Percentiles rank a stretch among this genome's conserved stretches.
These are phyloP conservation scores for Semnornis frantzii DNA, from an alignment of 2,113 vertebrate genomes.

Conservation along the genomic window DNA sequence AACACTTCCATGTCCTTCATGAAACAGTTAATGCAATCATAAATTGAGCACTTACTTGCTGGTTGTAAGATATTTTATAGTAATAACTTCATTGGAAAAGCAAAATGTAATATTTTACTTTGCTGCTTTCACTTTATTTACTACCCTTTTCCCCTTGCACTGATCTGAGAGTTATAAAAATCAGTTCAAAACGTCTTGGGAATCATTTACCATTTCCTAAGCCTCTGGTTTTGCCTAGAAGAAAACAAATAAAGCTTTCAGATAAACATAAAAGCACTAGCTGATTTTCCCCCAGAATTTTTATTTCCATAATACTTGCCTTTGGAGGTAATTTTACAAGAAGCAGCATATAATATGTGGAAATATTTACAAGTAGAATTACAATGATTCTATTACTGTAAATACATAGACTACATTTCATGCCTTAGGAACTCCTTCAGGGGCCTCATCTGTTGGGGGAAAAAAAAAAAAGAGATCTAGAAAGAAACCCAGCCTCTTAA, in stretches of 20 bases:
- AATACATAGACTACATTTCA: background rate
- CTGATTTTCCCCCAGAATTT: constrained; percentile 38
- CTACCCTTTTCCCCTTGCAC: background rate
- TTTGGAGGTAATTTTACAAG: constrained; percentile 55
- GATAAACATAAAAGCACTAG: constrained; percentile 56
- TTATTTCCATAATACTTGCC: constrained; percentile 48
- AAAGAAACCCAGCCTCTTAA: background rate
- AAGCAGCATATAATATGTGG: constrained; percentile 14
- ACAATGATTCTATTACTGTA: constrained; percentile 8
- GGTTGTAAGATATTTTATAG: background rate
- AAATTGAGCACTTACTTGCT: background rate
- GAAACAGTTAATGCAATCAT: background rate
- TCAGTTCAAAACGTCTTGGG: background rate
- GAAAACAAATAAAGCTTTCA: constrained; percentile 63
- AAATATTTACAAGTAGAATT: constrained; percentile 61
- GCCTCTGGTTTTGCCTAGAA: constrained; percentile 34
- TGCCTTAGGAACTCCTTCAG: background rate
- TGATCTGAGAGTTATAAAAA: constrained; percentile 37
- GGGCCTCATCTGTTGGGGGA: background rate
- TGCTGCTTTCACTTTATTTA: background rate
- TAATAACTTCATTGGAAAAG: constrained; percentile 25
- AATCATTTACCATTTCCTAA: constrained; percentile 53
- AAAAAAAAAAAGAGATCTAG: background rate
- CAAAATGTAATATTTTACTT: constrained; percentile 5
- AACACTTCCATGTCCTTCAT: too few relatives aligned